phyloP scores from a whole-genome alignment of 2,888 invertebrate genomes.

The Tigriopus californicus region DNA sequence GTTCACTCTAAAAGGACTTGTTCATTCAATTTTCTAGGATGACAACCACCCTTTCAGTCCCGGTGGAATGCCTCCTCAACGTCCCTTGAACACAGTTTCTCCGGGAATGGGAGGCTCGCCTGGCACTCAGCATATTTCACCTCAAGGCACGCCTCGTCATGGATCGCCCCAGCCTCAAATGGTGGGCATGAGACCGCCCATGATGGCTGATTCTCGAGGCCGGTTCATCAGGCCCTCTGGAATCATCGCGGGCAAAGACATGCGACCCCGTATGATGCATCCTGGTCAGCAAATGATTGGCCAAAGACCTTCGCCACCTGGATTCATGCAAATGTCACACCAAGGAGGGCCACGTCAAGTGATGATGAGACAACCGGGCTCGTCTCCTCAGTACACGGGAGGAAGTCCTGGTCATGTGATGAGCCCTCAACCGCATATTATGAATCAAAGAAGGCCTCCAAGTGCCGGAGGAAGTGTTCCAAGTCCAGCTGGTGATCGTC shows the following conservation, averaged over 20 bases:
- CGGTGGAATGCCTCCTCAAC: slow-evolving; percentile 1
- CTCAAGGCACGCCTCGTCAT: background rate
- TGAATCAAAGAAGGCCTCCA: background rate
- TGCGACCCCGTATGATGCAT: background rate
- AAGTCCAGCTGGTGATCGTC: background rate
- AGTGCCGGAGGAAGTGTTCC: background rate
- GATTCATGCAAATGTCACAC: background rate
- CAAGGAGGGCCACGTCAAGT: background rate
- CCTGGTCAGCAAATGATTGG: background rate
- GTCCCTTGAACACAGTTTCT: slow-evolving; percentile 10
- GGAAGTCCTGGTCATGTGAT: background rate
- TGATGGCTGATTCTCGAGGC: background rate
- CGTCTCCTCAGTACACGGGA: background rate
- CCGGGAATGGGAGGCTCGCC: background rate
- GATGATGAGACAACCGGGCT: slow-evolving; percentile 4
- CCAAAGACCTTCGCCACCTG: background rate
- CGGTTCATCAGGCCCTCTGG: background rate
- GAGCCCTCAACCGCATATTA: background rate
- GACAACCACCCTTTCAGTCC: slow-evolving; percentile 6
- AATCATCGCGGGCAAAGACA: background rate
- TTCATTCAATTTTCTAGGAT: background rate
- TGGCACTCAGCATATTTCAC: background rate
- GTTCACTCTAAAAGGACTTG: no score
- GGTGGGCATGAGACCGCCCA: slow-evolving; percentile 11
- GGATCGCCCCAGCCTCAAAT: slow-evolving; percentile 4